Base-by-base conservation (phyloP, 2,888 invertebrate genomes). In the Aphodius sticticus region DNA sequence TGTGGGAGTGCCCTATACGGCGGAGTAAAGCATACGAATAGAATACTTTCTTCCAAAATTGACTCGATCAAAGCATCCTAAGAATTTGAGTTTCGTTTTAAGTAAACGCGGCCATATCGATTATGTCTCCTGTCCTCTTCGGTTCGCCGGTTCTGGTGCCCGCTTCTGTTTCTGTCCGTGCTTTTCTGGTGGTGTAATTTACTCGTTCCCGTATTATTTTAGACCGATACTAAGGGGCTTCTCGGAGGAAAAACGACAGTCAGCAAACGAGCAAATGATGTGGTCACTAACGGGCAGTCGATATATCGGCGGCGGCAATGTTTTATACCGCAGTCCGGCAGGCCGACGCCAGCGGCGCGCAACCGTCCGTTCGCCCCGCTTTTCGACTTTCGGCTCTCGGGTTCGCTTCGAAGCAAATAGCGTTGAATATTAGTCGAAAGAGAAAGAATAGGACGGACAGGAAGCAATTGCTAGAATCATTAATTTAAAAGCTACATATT, bases 401-500 rank as follows among this genome's bases (percentile, higher is more conserved):
- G 86, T 86, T 87, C 88, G 88, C 88, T 88, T 88, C 86, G 87
- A 88, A 88, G 87, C 88, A 88, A 88, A 88, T 88, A 88, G 86
- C 86, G 87, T 86, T 86, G 84, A 86, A 88, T 88, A 88, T 87
- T 86, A 86, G 86, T 86, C 85, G 81, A 83, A 84, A 84, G 85
- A 86, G 85, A 86, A 86, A 86, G 84, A 85, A 85, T 85, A 85
- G 86, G 78, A 78, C 86, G 85, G 86, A 85, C 87, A 87, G 88
- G 86, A 87, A 88, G 88, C 88, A 88, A 88, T 88, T 87, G 88
- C 87, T 85, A 86, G 87, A 86, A 88, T 88, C 88, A 89, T 89
- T 89, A 89, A 89, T 89, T 89, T 89, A 88, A 89, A 88, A 88
- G 88, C 88, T 88, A 88, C 88, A 89, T 88, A 89, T 89, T 88